These are phyloP conservation scores for Atractosteus spatula DNA, from an alignment of 2,113 vertebrate genomes.

Conservation along the genomic window DNA sequence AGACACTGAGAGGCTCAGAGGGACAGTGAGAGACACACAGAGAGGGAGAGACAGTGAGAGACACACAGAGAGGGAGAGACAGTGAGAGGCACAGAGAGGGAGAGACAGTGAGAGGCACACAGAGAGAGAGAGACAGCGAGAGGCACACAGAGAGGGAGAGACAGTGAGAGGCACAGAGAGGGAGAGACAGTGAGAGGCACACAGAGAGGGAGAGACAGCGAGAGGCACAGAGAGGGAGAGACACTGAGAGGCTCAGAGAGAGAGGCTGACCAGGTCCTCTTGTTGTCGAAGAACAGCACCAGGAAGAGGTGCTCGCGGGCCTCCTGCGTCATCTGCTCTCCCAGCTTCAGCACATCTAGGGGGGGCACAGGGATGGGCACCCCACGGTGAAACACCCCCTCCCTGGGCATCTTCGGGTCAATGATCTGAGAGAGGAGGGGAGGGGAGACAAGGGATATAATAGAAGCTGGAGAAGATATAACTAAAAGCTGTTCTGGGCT, in stretches of 20 bases:
- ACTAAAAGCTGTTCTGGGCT: too few relatives aligned
- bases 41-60: too few relatives aligned
- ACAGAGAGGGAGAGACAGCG: too few relatives aligned
- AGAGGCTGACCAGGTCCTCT: conserved; percentile 91
- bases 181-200: background rate
- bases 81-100: background rate
- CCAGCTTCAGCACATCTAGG: conserved; percentile 92
- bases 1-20: too few relatives aligned
- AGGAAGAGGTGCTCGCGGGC: conserved; percentile 96
- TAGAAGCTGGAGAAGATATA: background rate
- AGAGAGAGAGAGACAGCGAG: background rate
- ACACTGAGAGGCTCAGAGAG: background rate
- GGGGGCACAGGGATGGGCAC: conserved; percentile 96
- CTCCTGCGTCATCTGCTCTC: conserved; percentile 98
- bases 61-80: too few relatives aligned
- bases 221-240: too few relatives aligned
- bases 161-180: background rate
- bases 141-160: background rate
- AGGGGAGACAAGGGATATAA: conserved; percentile 2
- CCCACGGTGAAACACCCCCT: conserved; percentile 94
- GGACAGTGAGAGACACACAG: too few relatives aligned
- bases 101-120: background rate
- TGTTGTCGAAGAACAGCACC: conserved; percentile 98
- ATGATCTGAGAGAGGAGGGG: conserved; percentile 76
- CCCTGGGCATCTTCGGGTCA: conserved; percentile 96